Evolutionary conservation across 2,113 vertebrate species (phyloP).

Genomic region (Rhinolophus sinicus): DNA sequence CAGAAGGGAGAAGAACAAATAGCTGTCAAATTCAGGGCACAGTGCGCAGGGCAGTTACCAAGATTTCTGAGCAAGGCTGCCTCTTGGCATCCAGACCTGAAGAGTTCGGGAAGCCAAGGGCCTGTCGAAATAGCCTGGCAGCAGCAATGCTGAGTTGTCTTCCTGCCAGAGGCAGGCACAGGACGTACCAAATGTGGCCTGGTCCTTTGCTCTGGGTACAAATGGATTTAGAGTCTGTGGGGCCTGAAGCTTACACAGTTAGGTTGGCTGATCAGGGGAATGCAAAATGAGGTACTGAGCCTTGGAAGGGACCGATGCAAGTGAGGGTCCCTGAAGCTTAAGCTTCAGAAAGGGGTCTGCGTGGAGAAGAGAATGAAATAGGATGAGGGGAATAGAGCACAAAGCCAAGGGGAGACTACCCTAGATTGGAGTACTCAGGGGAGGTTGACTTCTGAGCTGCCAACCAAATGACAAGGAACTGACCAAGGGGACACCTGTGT

Average conservation of each 20-base stretch:
- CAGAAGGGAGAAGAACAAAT: not conserved
- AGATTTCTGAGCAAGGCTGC: not conserved
- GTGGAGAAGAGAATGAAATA: not conserved
- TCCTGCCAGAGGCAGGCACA: constrained; percentile 49
- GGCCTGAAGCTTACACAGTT: not conserved
- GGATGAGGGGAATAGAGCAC: fast-evolving
- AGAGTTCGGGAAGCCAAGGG: not conserved
- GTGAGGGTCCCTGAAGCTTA: not conserved
- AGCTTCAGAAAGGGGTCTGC: not conserved
- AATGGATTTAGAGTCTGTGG: not conserved
- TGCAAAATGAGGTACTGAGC: not conserved
- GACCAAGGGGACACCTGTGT: fast-evolving
- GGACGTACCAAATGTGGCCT: not conserved
- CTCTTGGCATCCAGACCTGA: not conserved
- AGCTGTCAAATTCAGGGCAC: not conserved
- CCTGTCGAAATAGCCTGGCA: not conserved
- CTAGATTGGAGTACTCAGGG: not conserved
- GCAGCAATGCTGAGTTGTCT: not conserved
- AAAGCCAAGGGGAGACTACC: not conserved
- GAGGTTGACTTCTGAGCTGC: not conserved
- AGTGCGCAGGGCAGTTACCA: not conserved
- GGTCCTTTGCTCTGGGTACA: not conserved
- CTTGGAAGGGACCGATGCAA: not conserved
- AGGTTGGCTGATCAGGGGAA: too few relatives aligned
- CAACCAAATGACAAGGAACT: not conserved